Base-by-base conservation (phyloP, 23 tunicate genomes). In the Halocynthia roretzi region DNA sequence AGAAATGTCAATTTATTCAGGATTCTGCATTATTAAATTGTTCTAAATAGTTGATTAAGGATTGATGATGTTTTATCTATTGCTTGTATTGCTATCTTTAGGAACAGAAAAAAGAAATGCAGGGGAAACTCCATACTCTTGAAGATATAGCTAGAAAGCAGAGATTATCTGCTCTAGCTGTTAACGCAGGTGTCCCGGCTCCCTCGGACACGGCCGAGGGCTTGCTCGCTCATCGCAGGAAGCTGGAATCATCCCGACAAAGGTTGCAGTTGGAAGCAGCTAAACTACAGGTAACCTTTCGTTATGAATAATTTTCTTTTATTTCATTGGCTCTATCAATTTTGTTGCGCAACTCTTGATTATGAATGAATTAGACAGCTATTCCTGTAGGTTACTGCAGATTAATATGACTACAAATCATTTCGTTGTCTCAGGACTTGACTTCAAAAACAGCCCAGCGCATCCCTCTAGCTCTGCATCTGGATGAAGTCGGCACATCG, bases 221-320 rank as follows among this genome's bases (percentile, higher is more conserved):
- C 17, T 56, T 89, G 71, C 69, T 83, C 18, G 66, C 87, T 50
- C 68, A 77, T 57, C 61, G 96, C 54, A 65, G 96, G 15, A 88
- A 89, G 55, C 75, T 89, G 52, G 96, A 89, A 53, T 89, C 96
- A 19, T 8, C 84, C 53, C 55, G 96, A 58, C 96, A 89, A 51
- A 67, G 88, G 18, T 76, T 89, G 68, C 96, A 89, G 63, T 48
- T 89, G 81, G 96, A 89, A 69, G 81, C 96, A 44, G 54, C 96
- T 7, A 89, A 89, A 61, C 56, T 89, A 14, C 96, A 89, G 80
- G 96, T 89, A 21, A 56, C 53, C 5, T 53, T 2, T 68, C 2
- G 48, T 15, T 68, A 11, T 1, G 17, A 14, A 58, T 31, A 4
- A 31, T 31, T 31, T 31, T 31, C 44, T 31, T 58, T 4, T 14